These are phyloP conservation scores for Vulpes ferrilata DNA, from an alignment of 2,113 vertebrate species.

Conservation along the genomic window DNA sequence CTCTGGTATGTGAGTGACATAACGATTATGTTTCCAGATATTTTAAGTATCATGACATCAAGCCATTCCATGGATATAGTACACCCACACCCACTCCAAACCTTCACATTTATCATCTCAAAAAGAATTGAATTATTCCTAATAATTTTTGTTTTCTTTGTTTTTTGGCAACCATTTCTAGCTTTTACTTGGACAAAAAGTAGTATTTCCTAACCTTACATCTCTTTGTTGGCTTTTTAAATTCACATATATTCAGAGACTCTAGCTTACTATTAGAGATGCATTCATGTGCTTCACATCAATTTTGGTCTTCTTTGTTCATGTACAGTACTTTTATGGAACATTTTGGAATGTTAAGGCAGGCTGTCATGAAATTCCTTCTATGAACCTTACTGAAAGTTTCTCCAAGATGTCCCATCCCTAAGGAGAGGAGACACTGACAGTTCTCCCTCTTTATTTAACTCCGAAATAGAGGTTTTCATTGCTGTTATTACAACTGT, in stretches of 20 bases:
- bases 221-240: slow-evolving; percentile 10
- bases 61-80: neutral
- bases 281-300: neutral
- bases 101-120: neutral
- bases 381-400: neutral
- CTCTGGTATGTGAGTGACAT: neutral
- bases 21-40: neutral
- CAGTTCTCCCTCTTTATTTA: neutral
- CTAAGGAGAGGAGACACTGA: neutral
- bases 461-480: neutral
- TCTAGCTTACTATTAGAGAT: neutral
- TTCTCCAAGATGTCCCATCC: neutral
- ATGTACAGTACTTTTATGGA: neutral
- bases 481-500: neutral
- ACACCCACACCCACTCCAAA: neutral
- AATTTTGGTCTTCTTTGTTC: neutral
- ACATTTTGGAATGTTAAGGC: neutral
- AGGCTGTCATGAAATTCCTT: neutral
- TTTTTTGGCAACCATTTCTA: neutral
- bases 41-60: neutral
- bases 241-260: neutral
- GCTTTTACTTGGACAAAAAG: neutral
- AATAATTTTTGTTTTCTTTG: neutral
- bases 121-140: neutral
- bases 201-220: neutral